Conservation (phyloP, 1,140 invertebrate genomes). For the Trichonephila clavipes region DNA sequence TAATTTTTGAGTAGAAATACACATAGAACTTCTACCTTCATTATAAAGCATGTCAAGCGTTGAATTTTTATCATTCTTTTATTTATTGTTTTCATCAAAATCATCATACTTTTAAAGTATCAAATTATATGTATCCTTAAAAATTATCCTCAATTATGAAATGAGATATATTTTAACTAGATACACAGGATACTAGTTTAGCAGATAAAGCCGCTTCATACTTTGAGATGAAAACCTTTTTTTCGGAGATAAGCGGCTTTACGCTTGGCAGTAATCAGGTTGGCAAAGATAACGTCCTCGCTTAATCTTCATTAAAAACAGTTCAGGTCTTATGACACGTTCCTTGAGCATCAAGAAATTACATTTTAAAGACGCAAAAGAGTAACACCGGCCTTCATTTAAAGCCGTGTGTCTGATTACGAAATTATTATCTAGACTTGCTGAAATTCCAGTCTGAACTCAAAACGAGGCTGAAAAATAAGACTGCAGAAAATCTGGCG, state of each 20-base stretch:
- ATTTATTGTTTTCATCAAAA: too few species aligned
- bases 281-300: background rate
- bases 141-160: too few species aligned
- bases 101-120: too few species aligned
- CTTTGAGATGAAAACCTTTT: too few species aligned
- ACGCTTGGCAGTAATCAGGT: background rate
- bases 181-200: background rate
- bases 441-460: background rate
- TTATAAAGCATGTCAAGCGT: background rate
- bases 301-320: conserved; percentile 51
- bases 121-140: too few species aligned
- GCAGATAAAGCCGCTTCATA: background rate
- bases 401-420: conserved; percentile 6
- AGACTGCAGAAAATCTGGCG: too few species aligned
- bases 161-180: background rate
- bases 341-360: background rate
- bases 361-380: conserved; percentile 21
- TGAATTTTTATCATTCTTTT: too few species aligned
- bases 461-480: too few species aligned
- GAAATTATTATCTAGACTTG: background rate
- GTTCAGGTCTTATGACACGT: conserved; percentile 16
- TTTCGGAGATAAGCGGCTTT: background rate
- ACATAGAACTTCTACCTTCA: background rate
- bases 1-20: background rate
- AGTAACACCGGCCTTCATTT: background rate